Evolutionary conservation across 2,888 invertebrate genomes (phyloP).

Genomic region (Athalia circularis): DNA sequence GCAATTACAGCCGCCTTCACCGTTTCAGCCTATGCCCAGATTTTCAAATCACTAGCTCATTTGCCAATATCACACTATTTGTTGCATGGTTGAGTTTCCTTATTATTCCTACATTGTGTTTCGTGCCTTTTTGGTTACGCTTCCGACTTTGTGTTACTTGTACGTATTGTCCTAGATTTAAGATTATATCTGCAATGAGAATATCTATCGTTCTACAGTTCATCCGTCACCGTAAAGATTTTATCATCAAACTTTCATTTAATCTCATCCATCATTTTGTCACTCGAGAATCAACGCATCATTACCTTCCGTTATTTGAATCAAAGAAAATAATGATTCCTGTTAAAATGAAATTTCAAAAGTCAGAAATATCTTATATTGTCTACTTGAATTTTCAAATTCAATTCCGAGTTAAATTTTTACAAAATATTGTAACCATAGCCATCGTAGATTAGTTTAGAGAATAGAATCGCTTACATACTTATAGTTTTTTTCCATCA

Average conservation of each 20-base stretch:
- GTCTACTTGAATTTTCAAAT: neutral
- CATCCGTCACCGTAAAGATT: neutral
- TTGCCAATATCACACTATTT: conserved; percentile 60
- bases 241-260: neutral
- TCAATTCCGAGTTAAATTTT: neutral
- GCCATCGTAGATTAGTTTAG: conserved; percentile 34
- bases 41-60: conserved; percentile 45
- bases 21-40: conserved; percentile 41
- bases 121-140: conserved; percentile 81
- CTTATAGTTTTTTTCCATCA: conserved; percentile 31
- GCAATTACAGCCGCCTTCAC: conserved; percentile 20
- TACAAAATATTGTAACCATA: conserved; percentile 25
- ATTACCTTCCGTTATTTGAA: neutral
- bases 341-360: too few relatives aligned
- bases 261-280: neutral
- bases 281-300: too few relatives aligned
- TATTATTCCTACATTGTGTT: conserved; percentile 76
- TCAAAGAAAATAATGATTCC: neutral
- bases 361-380: neutral
- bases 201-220: conserved; percentile 7
- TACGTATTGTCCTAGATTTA: conserved; percentile 51
- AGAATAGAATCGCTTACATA: conserved; percentile 39
- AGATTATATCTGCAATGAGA: conserved; percentile 17
- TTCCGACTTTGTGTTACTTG: conserved; percentile 68
- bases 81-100: conserved; percentile 74